Evolutionary conservation across 1,140 invertebrate genomes (phyloP).

Genomic region (Drosophila baimaii): DNA sequence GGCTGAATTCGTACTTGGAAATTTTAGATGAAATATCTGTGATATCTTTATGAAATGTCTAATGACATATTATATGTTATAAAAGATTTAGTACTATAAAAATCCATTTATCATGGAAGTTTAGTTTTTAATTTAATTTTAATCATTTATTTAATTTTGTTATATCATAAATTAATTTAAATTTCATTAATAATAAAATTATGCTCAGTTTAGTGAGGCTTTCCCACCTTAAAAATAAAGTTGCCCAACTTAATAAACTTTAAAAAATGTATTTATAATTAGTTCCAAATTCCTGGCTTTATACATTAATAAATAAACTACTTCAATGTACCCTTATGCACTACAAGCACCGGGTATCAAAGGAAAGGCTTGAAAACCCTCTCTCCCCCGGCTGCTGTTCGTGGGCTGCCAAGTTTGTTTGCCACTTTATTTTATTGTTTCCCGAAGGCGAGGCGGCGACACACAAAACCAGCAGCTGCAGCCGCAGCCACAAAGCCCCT

Average conservation of each 20-base stretch:
- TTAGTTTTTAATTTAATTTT: too few species aligned
- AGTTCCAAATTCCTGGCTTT: too few species aligned
- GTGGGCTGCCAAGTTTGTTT: conserved; percentile 61
- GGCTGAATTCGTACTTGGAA: too few species aligned
- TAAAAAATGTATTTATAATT: background rate
- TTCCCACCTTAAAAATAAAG: background rate
- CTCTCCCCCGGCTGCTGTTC: conserved; percentile 29
- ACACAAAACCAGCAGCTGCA: conserved; percentile 46
- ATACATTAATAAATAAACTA: too few species aligned
- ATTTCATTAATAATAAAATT: background rate
- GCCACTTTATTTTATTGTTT: conserved; percentile 81
- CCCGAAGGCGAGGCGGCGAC: conserved; percentile 58
- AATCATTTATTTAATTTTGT: too few species aligned
- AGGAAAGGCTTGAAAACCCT: conserved; percentile 17
- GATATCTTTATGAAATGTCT: too few species aligned
- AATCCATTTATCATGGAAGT: too few species aligned
- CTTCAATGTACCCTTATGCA: background rate
- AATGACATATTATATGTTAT: background rate
- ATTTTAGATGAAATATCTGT: too few species aligned
- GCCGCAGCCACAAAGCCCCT: conserved; percentile 11
- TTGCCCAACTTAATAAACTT: too few species aligned
- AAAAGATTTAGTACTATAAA: background rate
- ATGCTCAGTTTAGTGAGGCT: background rate
- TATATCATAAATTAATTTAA: background rate
- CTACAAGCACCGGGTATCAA: conserved; percentile 2